Evolutionary conservation across 2,797 vertebrate species (phyloP), one percentile per base, ranked within the genome.

Genomic region (Eupleurogrammus muticus): DNA sequence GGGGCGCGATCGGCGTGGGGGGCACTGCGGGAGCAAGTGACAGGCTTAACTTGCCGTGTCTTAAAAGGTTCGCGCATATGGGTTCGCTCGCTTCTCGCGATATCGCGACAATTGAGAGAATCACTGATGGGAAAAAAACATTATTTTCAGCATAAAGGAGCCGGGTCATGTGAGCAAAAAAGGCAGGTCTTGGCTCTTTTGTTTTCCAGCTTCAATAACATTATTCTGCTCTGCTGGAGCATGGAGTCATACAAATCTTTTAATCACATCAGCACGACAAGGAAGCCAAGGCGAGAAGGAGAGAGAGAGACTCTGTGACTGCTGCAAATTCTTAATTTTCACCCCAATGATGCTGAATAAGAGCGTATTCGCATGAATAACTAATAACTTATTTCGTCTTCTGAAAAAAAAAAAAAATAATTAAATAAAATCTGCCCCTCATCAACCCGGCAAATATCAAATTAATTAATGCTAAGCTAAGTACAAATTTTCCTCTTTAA

Each of bases 1-100:
- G 97, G 0, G 97, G 97, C 0, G 97, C 97, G 0, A 97, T 96
- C 8, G 97, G 97, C 0, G 96, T 96, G 0, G 97, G 97, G 1
- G 97, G 97, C 72, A 97, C 97, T 99, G 89, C 32, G 63, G 83
- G 3, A 73, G 23, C 84, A 16, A 42, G 67, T 1, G 11, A 24
- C 14, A 10, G n/a, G n/a, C n/a, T n/a, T n/a, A n/a, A n/a, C n/a
- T n/a, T n/a, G n/a, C n/a, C n/a, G n/a, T n/a, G n/a, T n/a, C n/a
- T n/a, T n/a, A n/a, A n/a, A n/a, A n/a, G n/a, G n/a, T n/a, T n/a
- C n/a, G n/a, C 50, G 14, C 56, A 8, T 59, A 11, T 20, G 8
- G 44, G 34, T 53, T 0, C n/a, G 4, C 14, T 9, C 47, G 17
- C 10, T 2, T 2, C 19, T 16, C 17, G 40, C 40, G 13, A 58